Evolutionary conservation across 2,113 vertebrate species (phyloP).

Genomic region (Chelonoidis abingdonii): DNA sequence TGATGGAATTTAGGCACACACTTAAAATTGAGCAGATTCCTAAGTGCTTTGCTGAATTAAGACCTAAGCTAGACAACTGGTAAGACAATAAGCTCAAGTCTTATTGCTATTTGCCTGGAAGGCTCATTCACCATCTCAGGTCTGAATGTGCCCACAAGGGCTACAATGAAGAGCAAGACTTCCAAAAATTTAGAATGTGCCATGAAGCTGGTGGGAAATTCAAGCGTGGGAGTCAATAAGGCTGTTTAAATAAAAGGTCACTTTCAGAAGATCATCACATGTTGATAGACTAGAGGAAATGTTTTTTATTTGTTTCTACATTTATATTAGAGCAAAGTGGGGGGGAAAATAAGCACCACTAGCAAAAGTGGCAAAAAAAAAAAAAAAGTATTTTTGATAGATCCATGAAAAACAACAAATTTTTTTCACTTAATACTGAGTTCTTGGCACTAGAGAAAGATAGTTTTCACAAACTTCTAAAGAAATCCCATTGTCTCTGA

Average conservation of each 20-base stretch:
- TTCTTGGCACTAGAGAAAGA: neutral
- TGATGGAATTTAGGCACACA: neutral
- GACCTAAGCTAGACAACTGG: neutral
- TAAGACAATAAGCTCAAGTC: neutral
- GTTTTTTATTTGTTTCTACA: neutral
- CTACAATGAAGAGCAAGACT: neutral
- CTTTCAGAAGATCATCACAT: neutral
- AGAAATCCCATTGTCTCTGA: neutral
- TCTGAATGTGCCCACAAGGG: neutral
- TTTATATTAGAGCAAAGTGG: neutral
- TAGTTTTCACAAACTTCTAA: neutral
- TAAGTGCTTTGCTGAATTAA: neutral
- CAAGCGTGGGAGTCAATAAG: neutral
- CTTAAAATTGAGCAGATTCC: neutral
- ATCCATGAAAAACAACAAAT: neutral
- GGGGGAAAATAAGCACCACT: neutral
- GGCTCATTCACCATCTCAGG: accelerated
- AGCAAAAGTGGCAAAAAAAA: neutral
- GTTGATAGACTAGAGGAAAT: neutral
- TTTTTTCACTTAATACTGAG: neutral
- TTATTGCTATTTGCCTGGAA: neutral
- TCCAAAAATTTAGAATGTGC: neutral
- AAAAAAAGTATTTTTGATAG: neutral
- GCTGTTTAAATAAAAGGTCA: neutral
- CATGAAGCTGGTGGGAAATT: neutral